Base-by-base conservation (phyloP, 2,888 invertebrate species). In the Hirtodrosophila cameraria region DNA sequence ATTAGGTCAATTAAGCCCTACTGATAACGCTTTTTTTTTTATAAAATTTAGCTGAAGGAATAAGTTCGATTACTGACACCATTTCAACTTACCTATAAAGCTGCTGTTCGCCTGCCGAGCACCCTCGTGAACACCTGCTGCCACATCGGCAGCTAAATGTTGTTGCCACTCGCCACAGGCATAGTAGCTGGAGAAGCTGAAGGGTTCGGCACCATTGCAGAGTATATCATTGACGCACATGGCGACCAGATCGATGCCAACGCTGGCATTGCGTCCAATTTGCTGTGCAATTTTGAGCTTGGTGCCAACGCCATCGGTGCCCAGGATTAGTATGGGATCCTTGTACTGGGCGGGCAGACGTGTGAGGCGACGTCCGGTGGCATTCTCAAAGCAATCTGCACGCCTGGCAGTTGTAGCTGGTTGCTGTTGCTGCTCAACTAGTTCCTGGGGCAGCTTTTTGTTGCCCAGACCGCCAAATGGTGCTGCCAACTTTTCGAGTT, bases 161-260 rank as follows among this genome's bases (percentile, higher is more conserved):
- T 96, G 93, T 73, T 96, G 93, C 48, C 99, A 92, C 38, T 93
- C 91, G 3, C 98, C 97, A 77, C 97, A 97, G 6, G 99, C 97
- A 91, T 96, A 91, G 91, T 99, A 99, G 91, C 99, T 98, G 25
- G 99, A 93, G 92, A 99, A 99, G 69, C 97, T 97, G n/a, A 98
- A 91, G 0, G 99, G 98, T 74, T 97, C 95, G 0, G 98, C 99
- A 3, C 98, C 99, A 84, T 98, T 97, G 69, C 97, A 97, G 25
- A 99, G 92, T 39, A 99, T 95, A 90, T 99, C 99, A 91, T 99
- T 99, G 4, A 97, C 98, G 89, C 99, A 99, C 99, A 99, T 99
- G 7, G 99, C 99, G 1, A 99, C 99, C 60, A 99, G 92, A 92
- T 99, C 99, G 59, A 97, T 94, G 27, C 99, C 99, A 63, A 99